Conservation (phyloP, 2,113 vertebrate genomes). For the Phaethornis superciliosus region DNA sequence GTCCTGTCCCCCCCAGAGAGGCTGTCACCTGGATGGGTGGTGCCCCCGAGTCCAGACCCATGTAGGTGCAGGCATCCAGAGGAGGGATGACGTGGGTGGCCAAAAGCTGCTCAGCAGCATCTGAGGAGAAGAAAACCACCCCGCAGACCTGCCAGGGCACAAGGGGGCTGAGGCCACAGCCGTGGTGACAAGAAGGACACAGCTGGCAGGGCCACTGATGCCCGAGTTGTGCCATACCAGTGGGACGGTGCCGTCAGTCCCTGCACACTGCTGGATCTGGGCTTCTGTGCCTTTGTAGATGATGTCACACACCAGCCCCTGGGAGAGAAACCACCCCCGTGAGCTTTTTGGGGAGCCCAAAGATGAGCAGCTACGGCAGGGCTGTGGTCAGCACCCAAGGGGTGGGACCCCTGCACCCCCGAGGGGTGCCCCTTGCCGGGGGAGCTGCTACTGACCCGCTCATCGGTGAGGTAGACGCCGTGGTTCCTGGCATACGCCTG, state of each 20-base stretch:
- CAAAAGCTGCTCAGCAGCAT: conserved; percentile 88
- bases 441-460: conserved; percentile 72
- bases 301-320: conserved; percentile 87
- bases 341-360: neutral
- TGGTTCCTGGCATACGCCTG: conserved; percentile 84
- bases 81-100: conserved; percentile 89
- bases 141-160: conserved; percentile 85
- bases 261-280: conserved; percentile 76
- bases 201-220: neutral
- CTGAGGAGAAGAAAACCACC: conserved; percentile 88
- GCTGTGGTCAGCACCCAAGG: neutral
- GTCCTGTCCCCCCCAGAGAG: rapidly evolving
- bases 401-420: neutral
- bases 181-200: rapidly evolving
- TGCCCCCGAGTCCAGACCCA: conserved; percentile 94
- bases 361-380: neutral
- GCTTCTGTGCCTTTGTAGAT: conserved; percentile 83
- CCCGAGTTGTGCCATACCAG: conserved; percentile 68
- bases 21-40: conserved; percentile 85
- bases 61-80: conserved; percentile 93
- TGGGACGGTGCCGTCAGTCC: conserved; percentile 83
- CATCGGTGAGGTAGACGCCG: conserved; percentile 84
- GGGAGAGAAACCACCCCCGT: neutral
- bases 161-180: neutral
- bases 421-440: neutral